Conservation (phyloP, 2,113 vertebrate genomes). For the Melanotaenia duboulayi region DNA sequence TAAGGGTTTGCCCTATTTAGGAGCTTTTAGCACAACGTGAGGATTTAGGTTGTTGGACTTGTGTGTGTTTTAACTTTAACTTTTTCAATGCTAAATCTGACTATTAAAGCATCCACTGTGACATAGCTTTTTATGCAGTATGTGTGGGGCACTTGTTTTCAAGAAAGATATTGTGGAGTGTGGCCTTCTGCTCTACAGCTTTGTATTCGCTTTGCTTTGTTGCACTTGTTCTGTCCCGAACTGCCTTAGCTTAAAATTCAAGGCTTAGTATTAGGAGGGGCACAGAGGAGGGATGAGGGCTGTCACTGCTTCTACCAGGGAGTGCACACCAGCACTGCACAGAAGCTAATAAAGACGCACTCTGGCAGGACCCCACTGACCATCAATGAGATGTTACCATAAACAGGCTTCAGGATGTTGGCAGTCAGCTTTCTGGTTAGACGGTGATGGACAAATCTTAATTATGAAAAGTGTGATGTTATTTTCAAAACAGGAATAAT, state of each 20-base stretch:
- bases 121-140: conserved; percentile 28
- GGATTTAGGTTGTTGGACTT: conserved; percentile 20
- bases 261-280: conserved; percentile 70
- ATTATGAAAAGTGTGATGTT: conserved; percentile 39
- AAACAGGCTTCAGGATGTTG: conserved; percentile 83
- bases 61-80: conserved; percentile 25
- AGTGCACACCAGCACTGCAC: conserved; percentile 62
- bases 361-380: conserved; percentile 72
- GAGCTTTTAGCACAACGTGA: conserved; percentile 27
- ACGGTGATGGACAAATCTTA: conserved; percentile 62
- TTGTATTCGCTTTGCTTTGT: conserved; percentile 48
- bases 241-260: conserved; percentile 63
- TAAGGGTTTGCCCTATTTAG: conserved; percentile 8
- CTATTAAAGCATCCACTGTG: conserved; percentile 29
- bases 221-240: conserved; percentile 61
- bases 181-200: conserved; percentile 45
- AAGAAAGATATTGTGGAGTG: conserved; percentile 27
- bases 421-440: conserved; percentile 78
- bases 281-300: conserved; percentile 64
- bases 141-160: conserved; percentile 34
- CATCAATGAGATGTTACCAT: conserved; percentile 78
- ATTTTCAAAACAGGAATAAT: conserved; percentile 10
- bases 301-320: conserved; percentile 57
- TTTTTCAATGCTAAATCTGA: conserved; percentile 11
- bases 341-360: conserved; percentile 79